phyloP scores from a whole-genome alignment of 2,797 vertebrate genomes.

The Tachyglossus aculeatus region DNA sequence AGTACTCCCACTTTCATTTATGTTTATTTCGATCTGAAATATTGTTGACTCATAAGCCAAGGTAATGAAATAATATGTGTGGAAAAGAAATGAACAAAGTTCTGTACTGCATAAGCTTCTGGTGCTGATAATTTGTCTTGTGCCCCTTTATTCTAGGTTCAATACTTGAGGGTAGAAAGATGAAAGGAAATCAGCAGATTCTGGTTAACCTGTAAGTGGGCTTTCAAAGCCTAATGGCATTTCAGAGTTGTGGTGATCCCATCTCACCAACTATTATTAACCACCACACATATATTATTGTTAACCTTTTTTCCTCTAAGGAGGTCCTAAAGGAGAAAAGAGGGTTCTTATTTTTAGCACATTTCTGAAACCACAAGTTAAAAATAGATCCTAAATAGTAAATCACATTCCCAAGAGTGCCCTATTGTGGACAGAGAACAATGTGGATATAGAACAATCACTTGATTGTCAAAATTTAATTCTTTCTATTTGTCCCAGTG shows the following conservation, averaged over 20 bases:
- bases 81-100: constrained; percentile 7
- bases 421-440: background rate
- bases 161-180: too few species aligned
- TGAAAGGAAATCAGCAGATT: background rate
- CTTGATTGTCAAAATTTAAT: background rate
- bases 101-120: too few species aligned
- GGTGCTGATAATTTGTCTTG: too few species aligned
- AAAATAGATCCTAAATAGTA: background rate
- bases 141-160: too few species aligned
- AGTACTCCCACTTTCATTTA: background rate
- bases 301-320: background rate
- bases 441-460: background rate
- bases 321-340: too few species aligned
- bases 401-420: background rate
- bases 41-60: background rate
- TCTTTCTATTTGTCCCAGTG: background rate
- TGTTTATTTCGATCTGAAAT: background rate
- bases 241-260: background rate
- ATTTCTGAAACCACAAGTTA: background rate
- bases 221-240: background rate
- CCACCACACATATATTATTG: background rate
- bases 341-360: background rate
- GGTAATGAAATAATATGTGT: background rate
- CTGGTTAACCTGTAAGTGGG: too few species aligned
- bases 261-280: background rate